These are phyloP conservation scores for Alosa sapidissima DNA, from an alignment of 2,797 vertebrate species.

Conservation along the genomic window DNA sequence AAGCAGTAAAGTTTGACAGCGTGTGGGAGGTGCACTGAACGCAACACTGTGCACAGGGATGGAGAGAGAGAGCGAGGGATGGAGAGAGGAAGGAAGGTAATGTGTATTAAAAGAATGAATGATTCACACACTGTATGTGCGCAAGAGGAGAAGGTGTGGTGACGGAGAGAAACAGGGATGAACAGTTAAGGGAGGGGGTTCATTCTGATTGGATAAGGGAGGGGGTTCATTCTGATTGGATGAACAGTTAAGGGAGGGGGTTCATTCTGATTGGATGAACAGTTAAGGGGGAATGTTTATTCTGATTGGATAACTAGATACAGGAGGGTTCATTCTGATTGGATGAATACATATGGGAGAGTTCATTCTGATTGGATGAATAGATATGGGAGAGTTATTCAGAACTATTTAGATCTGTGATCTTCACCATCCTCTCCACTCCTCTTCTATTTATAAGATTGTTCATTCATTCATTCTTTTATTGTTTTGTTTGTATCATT, in stretches of 20 bases:
- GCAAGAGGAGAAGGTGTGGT: background rate
- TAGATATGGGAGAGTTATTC: background rate
- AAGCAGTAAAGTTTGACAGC: background rate
- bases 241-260: background rate
- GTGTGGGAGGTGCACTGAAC: background rate
- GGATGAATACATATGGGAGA: too few relatives aligned
- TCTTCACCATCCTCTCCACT: background rate
- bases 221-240: background rate
- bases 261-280: background rate
- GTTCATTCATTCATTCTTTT: background rate
- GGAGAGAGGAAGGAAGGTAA: background rate
- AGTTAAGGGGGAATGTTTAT: too few relatives aligned
- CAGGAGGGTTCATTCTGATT: too few relatives aligned
- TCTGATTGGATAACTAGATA: background rate
- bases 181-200: background rate
- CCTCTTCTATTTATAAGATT: background rate
- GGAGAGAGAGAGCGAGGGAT: background rate
- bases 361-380: background rate
- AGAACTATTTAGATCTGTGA: background rate
- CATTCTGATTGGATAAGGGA: background rate
- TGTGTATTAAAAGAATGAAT: conserved; percentile 18
- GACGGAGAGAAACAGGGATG: background rate
- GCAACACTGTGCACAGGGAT: background rate
- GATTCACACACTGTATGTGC: background rate
- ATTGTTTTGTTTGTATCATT: background rate